Evolutionary conservation across 2,888 invertebrate species (phyloP).

Genomic region (Trileptium ribeirensis): DNA sequence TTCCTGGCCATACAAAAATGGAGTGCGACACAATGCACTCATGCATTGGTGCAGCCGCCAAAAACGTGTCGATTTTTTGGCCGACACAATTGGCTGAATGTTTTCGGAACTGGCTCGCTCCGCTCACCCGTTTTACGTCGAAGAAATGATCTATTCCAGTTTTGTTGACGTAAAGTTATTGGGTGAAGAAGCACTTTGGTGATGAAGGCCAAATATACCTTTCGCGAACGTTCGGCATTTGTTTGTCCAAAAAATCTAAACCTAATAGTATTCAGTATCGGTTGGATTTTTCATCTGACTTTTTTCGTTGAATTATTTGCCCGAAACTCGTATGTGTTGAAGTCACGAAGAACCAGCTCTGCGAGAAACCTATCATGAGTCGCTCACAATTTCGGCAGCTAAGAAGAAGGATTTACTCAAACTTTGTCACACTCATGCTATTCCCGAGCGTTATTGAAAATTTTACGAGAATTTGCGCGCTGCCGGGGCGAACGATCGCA

Average conservation of each 20-base stretch:
- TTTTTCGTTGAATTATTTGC: background rate
- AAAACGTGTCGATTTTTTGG: background rate
- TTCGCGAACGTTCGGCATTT: background rate
- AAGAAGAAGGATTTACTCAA: background rate
- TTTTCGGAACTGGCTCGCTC: background rate
- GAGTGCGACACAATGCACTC: conserved; percentile 21
- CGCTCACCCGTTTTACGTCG: background rate
- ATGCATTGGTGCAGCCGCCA: background rate
- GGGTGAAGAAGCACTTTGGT: background rate
- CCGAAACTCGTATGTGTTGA: too few species aligned
- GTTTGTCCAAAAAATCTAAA: background rate
- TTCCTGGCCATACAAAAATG: conserved; percentile 22
- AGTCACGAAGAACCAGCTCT: background rate
- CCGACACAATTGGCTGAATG: background rate
- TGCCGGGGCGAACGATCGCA: background rate
- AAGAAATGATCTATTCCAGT: background rate
- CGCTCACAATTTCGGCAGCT: background rate
- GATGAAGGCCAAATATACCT: background rate
- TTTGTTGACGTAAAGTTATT: background rate
- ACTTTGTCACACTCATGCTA: background rate
- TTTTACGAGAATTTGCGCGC: background rate
- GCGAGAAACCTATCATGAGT: background rate
- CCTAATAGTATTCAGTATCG: background rate
- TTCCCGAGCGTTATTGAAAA: background rate
- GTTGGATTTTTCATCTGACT: background rate